Percentiles rank a stretch among this genome's conserved stretches.
Evolutionary conservation across 2,113 vertebrate species (phyloP).

Genomic region (Chaenocephalus aceratus): DNA sequence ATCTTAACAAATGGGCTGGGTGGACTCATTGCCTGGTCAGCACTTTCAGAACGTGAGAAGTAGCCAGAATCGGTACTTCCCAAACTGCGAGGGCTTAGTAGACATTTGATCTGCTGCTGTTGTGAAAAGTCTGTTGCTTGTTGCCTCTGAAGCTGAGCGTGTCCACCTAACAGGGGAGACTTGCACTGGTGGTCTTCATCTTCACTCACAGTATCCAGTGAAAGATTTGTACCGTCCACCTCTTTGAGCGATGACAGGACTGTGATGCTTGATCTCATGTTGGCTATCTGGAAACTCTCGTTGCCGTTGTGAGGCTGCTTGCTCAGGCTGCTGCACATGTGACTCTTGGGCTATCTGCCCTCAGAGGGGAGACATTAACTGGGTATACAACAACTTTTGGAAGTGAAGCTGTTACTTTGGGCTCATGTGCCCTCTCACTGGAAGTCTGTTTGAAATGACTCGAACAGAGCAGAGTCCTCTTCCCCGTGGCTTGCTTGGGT

Average conservation of each 20-base stretch:
- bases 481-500: slow-evolving; percentile 74
- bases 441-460: slow-evolving; percentile 78
- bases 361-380: slow-evolving; percentile 89
- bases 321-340: slow-evolving; percentile 85
- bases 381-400: slow-evolving; percentile 96
- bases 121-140: slow-evolving; percentile 96
- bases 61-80: slow-evolving; percentile 98
- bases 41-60: slow-evolving; percentile 97
- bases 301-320: slow-evolving; percentile 86
- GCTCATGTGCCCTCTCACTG: slow-evolving; percentile 82
- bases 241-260: slow-evolving; percentile 86
- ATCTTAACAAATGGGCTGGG: slow-evolving; percentile 91
- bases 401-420: slow-evolving; percentile 86
- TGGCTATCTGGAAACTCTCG: slow-evolving; percentile 85
- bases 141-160: slow-evolving; percentile 95
- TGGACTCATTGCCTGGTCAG: slow-evolving; percentile 94
- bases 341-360: slow-evolving; percentile 90
- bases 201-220: slow-evolving; percentile 79
- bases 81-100: slow-evolving; percentile 94
- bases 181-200: slow-evolving; percentile 88
- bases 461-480: slow-evolving; percentile 59
- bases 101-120: slow-evolving; percentile 92
- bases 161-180: slow-evolving; percentile 78
- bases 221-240: slow-evolving; percentile 81
- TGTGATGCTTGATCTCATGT: slow-evolving; percentile 78